Base-by-base conservation (phyloP, 2,113 vertebrate species). In the Trochalopteron elliotii region DNA sequence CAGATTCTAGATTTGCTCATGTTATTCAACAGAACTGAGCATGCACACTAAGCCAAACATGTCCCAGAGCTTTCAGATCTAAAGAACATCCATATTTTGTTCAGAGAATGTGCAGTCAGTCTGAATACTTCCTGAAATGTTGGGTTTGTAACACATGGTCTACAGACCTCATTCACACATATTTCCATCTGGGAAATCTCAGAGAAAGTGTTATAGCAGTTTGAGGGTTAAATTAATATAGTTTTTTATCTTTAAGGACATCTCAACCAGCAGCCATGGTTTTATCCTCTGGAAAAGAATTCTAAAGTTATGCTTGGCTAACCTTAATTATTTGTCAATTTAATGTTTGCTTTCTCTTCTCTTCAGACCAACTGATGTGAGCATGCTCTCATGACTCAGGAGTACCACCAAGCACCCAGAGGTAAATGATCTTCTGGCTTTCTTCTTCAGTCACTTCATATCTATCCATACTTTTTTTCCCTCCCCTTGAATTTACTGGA, bases 211-310 rank as follows among this genome's bases (percentile, higher is more conserved):
- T 84, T 75, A 68, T 33, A 35, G 52, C 35, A 91, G 49, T 70
- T 37, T 91, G 44, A 75, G 39, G 56, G 53, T 91, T 94, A 61
- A 72, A 64, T 81, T 77, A 77, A 68, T 71, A 55, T 67, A 39
- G 52, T 90, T 84, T 92, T 79, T 64, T 91, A 30, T 87, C 45
- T 37, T 91, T 87, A 57, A 89, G 81, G 70, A 31, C 37, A 61
- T 75, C 49, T 94, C 25, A 68, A 24, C 28, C 61, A 89, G 49
- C 31, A 72, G 25, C 64, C 77, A 69, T 0, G 1, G 20, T 75
- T 94, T 87, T 71, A 89, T 75, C 56, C 44, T 68, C 65, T 84
- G 80, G 64, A 90, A 89, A 76, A 44, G 89, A 93, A 64, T 79
- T 85, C 84, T 85, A 12, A 45, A 91, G 35, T 61, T 85, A 61